Evolutionary conservation across 2,797 vertebrate species (phyloP).

Genomic region (Neosalanx taihuensis): DNA sequence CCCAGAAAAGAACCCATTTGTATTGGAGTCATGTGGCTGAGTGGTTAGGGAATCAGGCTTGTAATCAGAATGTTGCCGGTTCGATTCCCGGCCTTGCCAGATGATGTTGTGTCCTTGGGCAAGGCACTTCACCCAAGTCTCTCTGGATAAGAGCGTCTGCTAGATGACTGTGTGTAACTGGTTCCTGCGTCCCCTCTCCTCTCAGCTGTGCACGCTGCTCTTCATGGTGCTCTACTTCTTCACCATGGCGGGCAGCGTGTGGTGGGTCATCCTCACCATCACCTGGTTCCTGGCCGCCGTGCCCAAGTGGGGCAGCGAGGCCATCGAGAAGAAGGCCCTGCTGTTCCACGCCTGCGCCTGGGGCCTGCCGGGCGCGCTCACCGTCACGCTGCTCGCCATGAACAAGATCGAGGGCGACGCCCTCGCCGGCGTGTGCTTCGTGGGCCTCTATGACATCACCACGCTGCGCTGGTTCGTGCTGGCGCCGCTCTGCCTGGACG

Average conservation of each 20-base stretch:
- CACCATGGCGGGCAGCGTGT: constrained; percentile 96
- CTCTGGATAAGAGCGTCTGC: no score
- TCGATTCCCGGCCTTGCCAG: no score
- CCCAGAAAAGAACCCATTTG: no score
- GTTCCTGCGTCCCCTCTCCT: no score
- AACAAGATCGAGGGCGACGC: constrained; percentile 98
- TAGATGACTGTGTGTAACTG: no score
- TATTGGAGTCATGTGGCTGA: no score
- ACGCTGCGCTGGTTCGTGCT: constrained; percentile 93
- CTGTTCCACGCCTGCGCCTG: constrained; percentile 95
- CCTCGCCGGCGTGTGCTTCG: constrained; percentile 96
- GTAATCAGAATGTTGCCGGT: no score
- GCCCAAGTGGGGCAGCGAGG: constrained; percentile 98
- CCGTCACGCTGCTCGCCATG: constrained; percentile 90
- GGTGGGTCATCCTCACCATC: constrained; percentile 99
- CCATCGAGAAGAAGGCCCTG: constrained; percentile 97
- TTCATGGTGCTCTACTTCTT: constrained; percentile 99
- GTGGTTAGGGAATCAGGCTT: no score
- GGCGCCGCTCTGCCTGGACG: constrained; percentile 91
- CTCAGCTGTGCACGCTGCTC: constrained; percentile 64
- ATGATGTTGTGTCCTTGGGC: no score
- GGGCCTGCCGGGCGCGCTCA: constrained; percentile 93
- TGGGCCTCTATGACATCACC: constrained; percentile 92
- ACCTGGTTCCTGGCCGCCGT: constrained; percentile 98
- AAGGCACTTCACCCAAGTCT: no score